Evolutionary conservation across 2,888 invertebrate genomes (phyloP).

Genomic region (Standfussiana lucernea): DNA sequence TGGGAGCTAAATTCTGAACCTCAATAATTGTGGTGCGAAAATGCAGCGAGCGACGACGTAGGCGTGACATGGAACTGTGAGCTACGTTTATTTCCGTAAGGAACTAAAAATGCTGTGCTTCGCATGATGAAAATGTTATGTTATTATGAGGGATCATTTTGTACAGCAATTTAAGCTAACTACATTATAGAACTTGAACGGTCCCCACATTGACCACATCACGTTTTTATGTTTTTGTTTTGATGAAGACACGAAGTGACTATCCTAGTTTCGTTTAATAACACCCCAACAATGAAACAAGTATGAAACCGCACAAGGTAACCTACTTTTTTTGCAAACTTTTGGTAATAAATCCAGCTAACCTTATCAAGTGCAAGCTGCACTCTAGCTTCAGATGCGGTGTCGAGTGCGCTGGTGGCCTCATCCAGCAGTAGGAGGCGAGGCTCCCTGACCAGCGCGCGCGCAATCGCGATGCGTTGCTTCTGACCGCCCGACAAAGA

Average conservation of each 20-base stretch:
- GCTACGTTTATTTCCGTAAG: neutral
- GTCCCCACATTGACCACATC: neutral
- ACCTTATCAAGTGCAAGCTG: conserved; percentile 74
- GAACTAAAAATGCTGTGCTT: neutral
- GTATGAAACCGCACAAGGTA: neutral
- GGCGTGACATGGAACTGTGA: too few relatives aligned
- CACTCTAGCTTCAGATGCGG: conserved; percentile 90
- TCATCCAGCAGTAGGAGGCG: conserved; percentile 91
- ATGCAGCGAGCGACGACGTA: too few relatives aligned
- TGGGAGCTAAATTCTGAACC: neutral
- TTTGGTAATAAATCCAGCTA: neutral
- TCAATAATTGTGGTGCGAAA: too few relatives aligned
- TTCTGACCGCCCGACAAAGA: conserved; percentile 93
- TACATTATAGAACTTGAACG: neutral
- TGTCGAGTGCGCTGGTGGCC: conserved; percentile 92
- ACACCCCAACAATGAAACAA: neutral
- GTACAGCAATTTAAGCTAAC: neutral
- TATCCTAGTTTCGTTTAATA: neutral
- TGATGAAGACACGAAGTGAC: neutral
- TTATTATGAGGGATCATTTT: neutral
- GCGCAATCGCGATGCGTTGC: conserved; percentile 92
- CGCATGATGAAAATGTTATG: neutral
- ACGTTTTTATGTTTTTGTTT: neutral
- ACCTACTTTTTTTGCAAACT: neutral
- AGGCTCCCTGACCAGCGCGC: conserved; percentile 92